Base-by-base conservation (phyloP, 2,113 vertebrate genomes). In the Probosciger aterrimus region DNA sequence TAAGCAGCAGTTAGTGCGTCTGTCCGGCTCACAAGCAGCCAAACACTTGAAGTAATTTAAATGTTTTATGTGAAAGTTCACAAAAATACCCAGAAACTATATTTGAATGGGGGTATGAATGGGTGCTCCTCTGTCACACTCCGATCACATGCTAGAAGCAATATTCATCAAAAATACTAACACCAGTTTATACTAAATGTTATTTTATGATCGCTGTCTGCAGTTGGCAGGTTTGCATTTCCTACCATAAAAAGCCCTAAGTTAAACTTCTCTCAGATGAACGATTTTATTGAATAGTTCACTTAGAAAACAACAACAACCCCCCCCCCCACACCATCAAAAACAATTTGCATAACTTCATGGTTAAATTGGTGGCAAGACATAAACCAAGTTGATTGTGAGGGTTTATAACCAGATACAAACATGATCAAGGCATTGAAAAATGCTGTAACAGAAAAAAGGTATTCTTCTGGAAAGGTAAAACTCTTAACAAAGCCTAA, bases 11-110 rank as follows among this genome's bases (percentile, higher is more conserved):
- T 83, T 91, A 87, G 85, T 85, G 76, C 8, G 24, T 78, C 94
- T 94, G 95, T 96, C 95, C 95, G 11, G n/a, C 93, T 93, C 89
- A 30, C 79, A 84, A 97, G 93, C 94, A 95, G 81, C 86, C 93
- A 64, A 92, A 80, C 91, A 75, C 89, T 89, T 11, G 23, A 75
- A 84, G 85, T 82, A 82, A 90, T 78, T 94, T 75, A 85, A 96
- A 86, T 87, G 87, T 82, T 94, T 93, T 93, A 91, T 43, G 88
- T 91, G 90, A 75, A 95, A 96, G 87, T 93, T 94, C 76, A 60
- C 83, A 87, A 92, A 94, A 88, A 70, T 73, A 65, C 44, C 39
- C 35, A 95, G 84, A 97, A 97, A 91, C 86, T 88, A 64, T 74
- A 94, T 92, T 95, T 59, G 62, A 83, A 93, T 10, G 75, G 24